Conservation (phyloP, 2,797 vertebrate species). For the Enteromius viviparus region DNA sequence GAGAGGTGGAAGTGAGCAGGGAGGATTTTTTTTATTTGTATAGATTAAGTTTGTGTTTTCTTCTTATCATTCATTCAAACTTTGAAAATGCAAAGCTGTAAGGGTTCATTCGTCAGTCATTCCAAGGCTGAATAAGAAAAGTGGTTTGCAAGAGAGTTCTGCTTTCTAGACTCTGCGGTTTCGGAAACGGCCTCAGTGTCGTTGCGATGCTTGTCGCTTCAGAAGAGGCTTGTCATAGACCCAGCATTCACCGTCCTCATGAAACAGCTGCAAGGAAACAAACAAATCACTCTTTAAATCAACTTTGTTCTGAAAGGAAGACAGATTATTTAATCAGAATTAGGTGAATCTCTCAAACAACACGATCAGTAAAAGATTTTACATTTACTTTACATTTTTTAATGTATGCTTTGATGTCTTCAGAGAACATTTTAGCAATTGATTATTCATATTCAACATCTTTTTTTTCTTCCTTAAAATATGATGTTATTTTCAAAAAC, state of each 20-base stretch:
- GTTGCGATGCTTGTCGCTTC: constrained; percentile 87
- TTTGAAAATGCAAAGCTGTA: constrained; percentile 79
- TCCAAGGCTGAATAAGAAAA: constrained; percentile 79
- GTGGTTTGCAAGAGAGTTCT: constrained; percentile 80
- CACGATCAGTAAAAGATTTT: background rate
- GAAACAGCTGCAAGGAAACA: constrained; percentile 84
- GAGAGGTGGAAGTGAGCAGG: constrained; percentile 67
- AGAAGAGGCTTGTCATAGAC: constrained; percentile 96
- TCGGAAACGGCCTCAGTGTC: constrained; percentile 75
- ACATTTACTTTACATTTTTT: too few species aligned
- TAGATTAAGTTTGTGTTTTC: constrained; percentile 70
- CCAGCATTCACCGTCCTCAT: constrained; percentile 98
- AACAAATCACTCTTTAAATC: constrained; percentile 43
- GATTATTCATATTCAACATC: background rate
- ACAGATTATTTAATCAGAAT: background rate
- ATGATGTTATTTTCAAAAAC: too few species aligned
- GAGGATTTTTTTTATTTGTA: constrained; percentile 65
- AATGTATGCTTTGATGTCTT: background rate
- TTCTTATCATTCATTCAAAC: constrained; percentile 67
- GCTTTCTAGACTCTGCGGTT: constrained; percentile 77
- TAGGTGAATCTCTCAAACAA: background rate
- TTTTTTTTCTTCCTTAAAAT: too few species aligned
- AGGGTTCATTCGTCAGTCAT: constrained; percentile 76
- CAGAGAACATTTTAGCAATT: background rate
- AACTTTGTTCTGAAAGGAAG: background rate